These are phyloP conservation scores for Lithobates pipiens DNA, from an alignment of 2,797 vertebrate genomes.

Conservation along the genomic window DNA sequence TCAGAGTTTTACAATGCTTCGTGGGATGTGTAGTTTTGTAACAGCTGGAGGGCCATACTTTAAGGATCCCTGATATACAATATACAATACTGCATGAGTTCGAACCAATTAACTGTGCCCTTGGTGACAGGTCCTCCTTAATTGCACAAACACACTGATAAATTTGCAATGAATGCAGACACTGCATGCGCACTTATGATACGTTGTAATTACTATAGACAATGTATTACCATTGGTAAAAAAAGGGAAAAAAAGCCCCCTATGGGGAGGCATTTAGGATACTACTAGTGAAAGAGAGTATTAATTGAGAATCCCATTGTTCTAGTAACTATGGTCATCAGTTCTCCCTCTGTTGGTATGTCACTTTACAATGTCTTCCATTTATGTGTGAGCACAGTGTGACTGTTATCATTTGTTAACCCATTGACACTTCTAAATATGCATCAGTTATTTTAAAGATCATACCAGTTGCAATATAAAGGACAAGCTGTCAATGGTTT, in stretches of 20 bases:
- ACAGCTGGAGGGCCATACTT: too few species aligned
- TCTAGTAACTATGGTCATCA: slow-evolving; percentile 12
- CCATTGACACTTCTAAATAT: neutral
- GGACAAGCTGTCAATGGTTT: too few species aligned
- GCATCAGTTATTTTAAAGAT: neutral
- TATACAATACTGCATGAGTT: too few species aligned
- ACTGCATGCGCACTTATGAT: neutral
- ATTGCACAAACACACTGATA: neutral
- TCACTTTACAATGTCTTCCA: slow-evolving; percentile 8
- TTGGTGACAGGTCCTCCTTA: neutral
- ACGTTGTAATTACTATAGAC: neutral
- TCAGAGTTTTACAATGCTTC: too few species aligned
- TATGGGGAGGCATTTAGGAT: neutral
- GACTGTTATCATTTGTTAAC: neutral
- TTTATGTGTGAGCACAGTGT: neutral
- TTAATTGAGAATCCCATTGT: slow-evolving; percentile 30
- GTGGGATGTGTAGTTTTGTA: too few species aligned
- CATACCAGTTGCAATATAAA: neutral
- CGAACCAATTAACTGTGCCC: neutral
- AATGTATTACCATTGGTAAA: neutral
- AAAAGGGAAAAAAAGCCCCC: neutral
- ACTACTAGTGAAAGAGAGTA: neutral
- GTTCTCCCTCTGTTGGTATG: slow-evolving; percentile 19
- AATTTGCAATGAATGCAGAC: neutral
- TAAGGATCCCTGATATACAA: too few species aligned